Evolutionary conservation across 2,888 invertebrate species (phyloP).

Genomic region (Scaptomyza parva): DNA sequence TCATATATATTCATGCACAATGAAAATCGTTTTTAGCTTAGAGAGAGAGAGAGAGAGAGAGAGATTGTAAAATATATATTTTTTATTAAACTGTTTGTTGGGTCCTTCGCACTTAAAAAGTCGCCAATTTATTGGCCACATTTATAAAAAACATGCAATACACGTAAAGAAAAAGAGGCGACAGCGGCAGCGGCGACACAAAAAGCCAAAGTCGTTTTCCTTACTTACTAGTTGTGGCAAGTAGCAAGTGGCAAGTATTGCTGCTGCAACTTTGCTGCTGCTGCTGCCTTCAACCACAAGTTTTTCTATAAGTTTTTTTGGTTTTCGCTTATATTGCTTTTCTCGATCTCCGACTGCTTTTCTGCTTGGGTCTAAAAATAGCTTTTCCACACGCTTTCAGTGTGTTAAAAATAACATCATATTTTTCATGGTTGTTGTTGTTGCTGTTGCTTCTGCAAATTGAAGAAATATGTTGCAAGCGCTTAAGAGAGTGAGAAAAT

Average conservation of each 20-base stretch:
- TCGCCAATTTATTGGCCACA: slow-evolving; percentile 75
- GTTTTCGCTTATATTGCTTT: slow-evolving; percentile 33
- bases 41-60: not conserved
- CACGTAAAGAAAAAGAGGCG: too few relatives aligned
- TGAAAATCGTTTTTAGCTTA: slow-evolving; percentile 32
- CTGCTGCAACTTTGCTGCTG: slow-evolving; percentile 25
- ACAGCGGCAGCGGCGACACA: slow-evolving; percentile 20
- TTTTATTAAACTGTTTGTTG: slow-evolving; percentile 35
- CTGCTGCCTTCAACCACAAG: slow-evolving; percentile 47
- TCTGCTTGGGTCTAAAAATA: slow-evolving; percentile 65
- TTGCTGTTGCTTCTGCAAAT: slow-evolving; percentile 48
- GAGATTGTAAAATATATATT: not conserved
- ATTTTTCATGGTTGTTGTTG: slow-evolving; percentile 60
- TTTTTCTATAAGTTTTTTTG: slow-evolving; percentile 36
- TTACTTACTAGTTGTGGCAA: slow-evolving; percentile 34
- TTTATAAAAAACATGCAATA: slow-evolving; percentile 75
- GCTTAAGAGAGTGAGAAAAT: slow-evolving; percentile 62
- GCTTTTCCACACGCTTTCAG: slow-evolving; percentile 79
- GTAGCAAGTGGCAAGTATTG: slow-evolving; percentile 36
- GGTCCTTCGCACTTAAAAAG: slow-evolving; percentile 46
- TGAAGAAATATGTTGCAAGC: slow-evolving; percentile 76
- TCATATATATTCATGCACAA: slow-evolving; percentile 19
- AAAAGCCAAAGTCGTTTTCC: slow-evolving; percentile 42
- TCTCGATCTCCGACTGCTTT: slow-evolving; percentile 29
- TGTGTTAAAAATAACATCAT: slow-evolving; percentile 80